A percentile compares a stretch with the other conserved stretches of the same genome.
Evolutionary conservation across 2,888 invertebrate species (phyloP).

Genomic region (Amphiduros pacificus): DNA sequence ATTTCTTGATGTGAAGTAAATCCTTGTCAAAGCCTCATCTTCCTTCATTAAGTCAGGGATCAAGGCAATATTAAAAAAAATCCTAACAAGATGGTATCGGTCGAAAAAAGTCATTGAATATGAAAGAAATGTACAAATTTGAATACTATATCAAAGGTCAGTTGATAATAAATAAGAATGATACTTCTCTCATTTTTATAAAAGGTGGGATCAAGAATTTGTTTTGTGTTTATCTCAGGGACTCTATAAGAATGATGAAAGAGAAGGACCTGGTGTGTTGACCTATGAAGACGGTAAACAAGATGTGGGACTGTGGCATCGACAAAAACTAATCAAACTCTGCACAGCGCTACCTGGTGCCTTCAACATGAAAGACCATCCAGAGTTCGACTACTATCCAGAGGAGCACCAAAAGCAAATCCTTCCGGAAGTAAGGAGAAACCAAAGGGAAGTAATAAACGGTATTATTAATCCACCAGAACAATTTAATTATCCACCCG

Average conservation of each 20-base stretch:
- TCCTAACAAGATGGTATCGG: too few relatives aligned
- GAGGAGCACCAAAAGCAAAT: slow-evolving; percentile 41
- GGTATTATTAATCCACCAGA: slow-evolving; percentile 32
- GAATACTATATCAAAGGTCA: too few relatives aligned
- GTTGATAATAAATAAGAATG: too few relatives aligned
- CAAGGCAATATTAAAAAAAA: too few relatives aligned
- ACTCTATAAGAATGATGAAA: slow-evolving; percentile 53
- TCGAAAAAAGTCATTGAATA: too few relatives aligned
- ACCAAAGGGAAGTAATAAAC: slow-evolving; percentile 20
- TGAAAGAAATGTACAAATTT: too few relatives aligned
- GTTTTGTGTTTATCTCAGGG: slow-evolving; percentile 39
- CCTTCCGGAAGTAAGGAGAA: slow-evolving; percentile 22
- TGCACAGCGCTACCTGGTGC: slow-evolving; percentile 40
- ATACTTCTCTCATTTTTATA: too few relatives aligned
- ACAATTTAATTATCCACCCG: slow-evolving; percentile 17
- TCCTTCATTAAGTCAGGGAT: too few relatives aligned
- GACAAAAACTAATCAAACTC: slow-evolving; percentile 51
- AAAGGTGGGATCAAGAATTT: neutral
- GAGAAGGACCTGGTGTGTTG: slow-evolving; percentile 56
- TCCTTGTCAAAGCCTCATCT: too few relatives aligned
- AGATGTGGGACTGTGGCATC: slow-evolving; percentile 57
- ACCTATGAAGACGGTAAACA: slow-evolving; percentile 50
- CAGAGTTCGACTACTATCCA: slow-evolving; percentile 47
- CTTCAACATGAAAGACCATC: slow-evolving; percentile 49
- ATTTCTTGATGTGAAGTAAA: too few relatives aligned